Evolutionary conservation across 2,888 invertebrate species (phyloP), one percentile per base, ranked within the genome.

Genomic region (Spilosoma lubricipeda): DNA sequence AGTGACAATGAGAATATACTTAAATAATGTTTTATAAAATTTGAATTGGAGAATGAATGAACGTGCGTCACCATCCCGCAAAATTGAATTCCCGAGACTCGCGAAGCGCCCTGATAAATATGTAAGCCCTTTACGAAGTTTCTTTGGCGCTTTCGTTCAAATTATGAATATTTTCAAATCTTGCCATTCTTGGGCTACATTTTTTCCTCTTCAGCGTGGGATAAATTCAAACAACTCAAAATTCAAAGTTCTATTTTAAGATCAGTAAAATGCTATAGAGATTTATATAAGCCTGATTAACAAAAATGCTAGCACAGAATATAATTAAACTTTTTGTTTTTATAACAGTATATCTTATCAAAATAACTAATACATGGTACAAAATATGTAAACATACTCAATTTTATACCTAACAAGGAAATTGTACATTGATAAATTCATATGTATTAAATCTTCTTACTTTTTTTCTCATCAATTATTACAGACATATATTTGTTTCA

Each of bases 71-170:
- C 81, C 84, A 78, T 76, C 81, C 70, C 74, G 78, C 78, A 77
- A 89, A 90, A 90, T 90, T 88, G 86, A 88, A 90, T 90, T 88
- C 86, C 83, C 80, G 63, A 73, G 80, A 80, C 78, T 45, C 80
- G 77, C 78, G 75, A 82, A 80, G 81, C 79, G 75, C 74, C 71
- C 85, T 86, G 82, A 87, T 88, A 88, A 88, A 89, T 88, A 89
- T 88, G 84, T 88, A 87, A 87, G 83, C 78, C 80, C 73, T 78
- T 56, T 67, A 66, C 65, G 80, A 81, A 84, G 82, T 86, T 85
- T 84, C 85, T 86, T 85, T 86, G 83, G 85, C 76, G 79, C 75
- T 79, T 76, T 73, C 64, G 74, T 75, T 77, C 69, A 87, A 82
- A 86, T 84, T 87, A 87, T 86, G 80, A 84, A 84, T 85, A 86